Base-by-base conservation (phyloP, 2,888 invertebrate species). In the Zeuzera pyrina region DNA sequence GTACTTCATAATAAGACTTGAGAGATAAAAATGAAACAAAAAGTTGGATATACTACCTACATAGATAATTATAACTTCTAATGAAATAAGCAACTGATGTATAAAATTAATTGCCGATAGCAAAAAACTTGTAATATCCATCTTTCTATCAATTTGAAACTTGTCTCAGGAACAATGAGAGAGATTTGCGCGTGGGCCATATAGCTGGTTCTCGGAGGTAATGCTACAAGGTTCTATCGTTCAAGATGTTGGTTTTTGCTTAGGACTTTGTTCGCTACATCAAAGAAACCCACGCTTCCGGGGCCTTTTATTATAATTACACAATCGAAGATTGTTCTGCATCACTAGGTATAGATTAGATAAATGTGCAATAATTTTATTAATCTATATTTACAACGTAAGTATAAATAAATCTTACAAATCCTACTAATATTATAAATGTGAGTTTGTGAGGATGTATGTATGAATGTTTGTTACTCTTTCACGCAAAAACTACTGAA, bases 271-370 rank as follows among this genome's bases (percentile, higher is more conserved):
- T 45, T 39, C 43, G 44, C 47, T 53, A 51, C 51, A 56, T 49
- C 37, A 48, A 42, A 33, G 48, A 42, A 38, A 62, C 76, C 76
- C 69, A 73, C 76, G 70, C 70, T 68, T 67, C 73, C 72, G 65
- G 45, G 52, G 39, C 36, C 44, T 47, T 41, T 56, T 60, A 57
- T 57, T 69, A n/a, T n/a, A n/a, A n/a, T n/a, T 64, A 61, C 61
- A 62, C 64, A 64, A 65, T 64, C 60, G 56, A 50, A 50, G 52
- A 67, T 69, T 58, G 61, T 72, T 68, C 64, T 69, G 70, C 71
- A 54, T 57, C 65, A 55, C 47, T 65, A 58, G 34, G 31, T 42
- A 33, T 35, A 27, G 30, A 3, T 0, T 22, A 30, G 13, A 19
- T 23, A 11, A 2, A 15, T 15, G 11, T 3, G 11, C 5, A 12